phyloP scores from a whole-genome alignment of 2,888 invertebrate species.

The Dynastes tityus region DNA sequence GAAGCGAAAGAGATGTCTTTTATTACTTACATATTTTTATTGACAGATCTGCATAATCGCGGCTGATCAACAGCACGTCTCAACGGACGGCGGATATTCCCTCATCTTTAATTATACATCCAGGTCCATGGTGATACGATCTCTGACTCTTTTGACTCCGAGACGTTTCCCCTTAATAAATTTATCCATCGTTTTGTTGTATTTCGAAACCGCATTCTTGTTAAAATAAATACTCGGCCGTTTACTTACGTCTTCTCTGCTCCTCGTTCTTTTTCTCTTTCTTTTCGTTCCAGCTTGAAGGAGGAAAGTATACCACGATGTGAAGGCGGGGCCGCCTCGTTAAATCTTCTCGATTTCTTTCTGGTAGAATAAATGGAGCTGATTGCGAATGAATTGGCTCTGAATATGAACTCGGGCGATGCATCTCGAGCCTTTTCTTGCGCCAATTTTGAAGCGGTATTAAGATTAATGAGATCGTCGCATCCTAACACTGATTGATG shows the following conservation, averaged over 20 bases:
- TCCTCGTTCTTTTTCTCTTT: background rate
- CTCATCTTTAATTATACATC: constrained; percentile 39
- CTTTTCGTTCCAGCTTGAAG: constrained; percentile 9
- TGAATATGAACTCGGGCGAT: constrained; percentile 2
- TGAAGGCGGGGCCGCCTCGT: constrained; percentile 18
- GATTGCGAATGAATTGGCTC: constrained; percentile 24
- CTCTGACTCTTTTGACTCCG: constrained; percentile 8
- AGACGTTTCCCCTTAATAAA: constrained; percentile 29
- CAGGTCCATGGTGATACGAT: constrained; percentile 24
- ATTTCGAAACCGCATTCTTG: constrained; percentile 35
- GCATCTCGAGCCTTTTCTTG: constrained; percentile 29
- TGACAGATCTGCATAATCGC: constrained; percentile 40
- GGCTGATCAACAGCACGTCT: constrained; percentile 31
- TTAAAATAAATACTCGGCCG: constrained; percentile 31
- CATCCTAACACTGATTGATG: constrained; percentile 32
- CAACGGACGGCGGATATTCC: constrained; percentile 30
- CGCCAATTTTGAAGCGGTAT: constrained; percentile 22
- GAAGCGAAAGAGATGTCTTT: constrained; percentile 25
- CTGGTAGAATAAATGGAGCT: constrained; percentile 24
- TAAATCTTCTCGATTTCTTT: constrained; percentile 24
- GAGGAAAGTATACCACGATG: background rate
- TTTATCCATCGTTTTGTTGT: constrained; percentile 31
- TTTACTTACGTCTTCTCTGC: constrained; percentile 7
- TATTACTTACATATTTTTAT: constrained; percentile 33
- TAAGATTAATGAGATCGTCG: constrained; percentile 33